phyloP scores from a whole-genome alignment of 2,113 vertebrate genomes.

The Platysteira castanea region DNA sequence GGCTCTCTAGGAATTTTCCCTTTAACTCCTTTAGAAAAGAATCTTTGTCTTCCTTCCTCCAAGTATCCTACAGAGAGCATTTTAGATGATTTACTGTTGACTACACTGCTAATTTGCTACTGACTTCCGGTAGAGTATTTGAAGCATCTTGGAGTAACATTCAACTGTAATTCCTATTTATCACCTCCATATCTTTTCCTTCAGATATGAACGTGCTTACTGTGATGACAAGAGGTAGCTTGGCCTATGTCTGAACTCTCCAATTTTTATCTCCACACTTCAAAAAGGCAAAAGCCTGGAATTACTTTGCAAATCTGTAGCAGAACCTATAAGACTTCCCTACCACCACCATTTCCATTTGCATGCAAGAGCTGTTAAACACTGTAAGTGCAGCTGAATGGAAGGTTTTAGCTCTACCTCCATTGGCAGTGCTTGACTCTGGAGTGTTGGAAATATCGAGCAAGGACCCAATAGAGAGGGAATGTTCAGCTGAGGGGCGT shows the following conservation, averaged over 20 bases:
- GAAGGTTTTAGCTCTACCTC: conserved; percentile 73
- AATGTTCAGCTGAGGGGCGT: conserved; percentile 90
- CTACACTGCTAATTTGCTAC: background rate
- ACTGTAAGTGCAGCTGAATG: accelerated
- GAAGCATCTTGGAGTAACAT: background rate
- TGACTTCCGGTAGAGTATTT: background rate
- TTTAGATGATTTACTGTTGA: background rate
- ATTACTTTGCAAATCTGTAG: background rate
- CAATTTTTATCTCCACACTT: conserved; percentile 30
- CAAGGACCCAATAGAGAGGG: conserved; percentile 89
- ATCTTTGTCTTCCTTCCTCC: background rate
- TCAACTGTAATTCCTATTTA: background rate
- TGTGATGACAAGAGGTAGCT: background rate
- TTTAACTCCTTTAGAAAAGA: background rate
- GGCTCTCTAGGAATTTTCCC: background rate
- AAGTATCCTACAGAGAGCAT: background rate
- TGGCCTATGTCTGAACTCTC: conserved; percentile 12
- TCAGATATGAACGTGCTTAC: background rate
- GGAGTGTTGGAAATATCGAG: conserved; percentile 97
- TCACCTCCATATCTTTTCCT: background rate
- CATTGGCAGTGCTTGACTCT: conserved; percentile 78
- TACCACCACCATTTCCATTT: background rate
- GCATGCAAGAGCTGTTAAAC: background rate
- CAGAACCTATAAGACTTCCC: background rate
- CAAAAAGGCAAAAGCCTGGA: background rate